Percentiles rank a stretch among this genome's conserved stretches.
These are phyloP conservation scores for Cynocephalus volans DNA, from an alignment of 2,113 vertebrate genomes.

Conservation along the genomic window DNA sequence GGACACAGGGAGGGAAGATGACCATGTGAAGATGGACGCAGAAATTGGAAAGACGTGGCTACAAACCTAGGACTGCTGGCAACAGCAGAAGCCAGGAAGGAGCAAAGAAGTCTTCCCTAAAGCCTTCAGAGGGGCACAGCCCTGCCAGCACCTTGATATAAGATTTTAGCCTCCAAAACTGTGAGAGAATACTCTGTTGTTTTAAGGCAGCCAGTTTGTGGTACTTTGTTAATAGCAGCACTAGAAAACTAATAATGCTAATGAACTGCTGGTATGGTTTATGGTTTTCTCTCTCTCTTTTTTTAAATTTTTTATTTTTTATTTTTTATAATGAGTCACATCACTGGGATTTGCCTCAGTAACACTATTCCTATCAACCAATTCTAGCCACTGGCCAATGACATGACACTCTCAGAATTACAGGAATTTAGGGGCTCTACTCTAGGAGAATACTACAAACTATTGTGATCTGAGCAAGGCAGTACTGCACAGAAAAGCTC, in stretches of 20 bases:
- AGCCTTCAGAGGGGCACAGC: accelerated
- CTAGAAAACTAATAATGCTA: neutral
- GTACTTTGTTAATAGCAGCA: too few relatives aligned
- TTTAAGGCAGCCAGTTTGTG: neutral
- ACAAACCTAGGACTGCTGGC: neutral
- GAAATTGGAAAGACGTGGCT: accelerated
- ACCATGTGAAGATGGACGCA: neutral
- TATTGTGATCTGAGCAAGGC: neutral
- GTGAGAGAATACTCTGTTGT: neutral
- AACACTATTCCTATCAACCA: neutral
- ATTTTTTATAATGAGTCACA: neutral
- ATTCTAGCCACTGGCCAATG: neutral
- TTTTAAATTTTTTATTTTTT: too few relatives aligned
- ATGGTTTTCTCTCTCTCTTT: too few relatives aligned
- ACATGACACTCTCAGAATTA: neutral
- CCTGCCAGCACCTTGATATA: neutral
- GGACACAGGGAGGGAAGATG: neutral
- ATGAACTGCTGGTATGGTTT: neutral
- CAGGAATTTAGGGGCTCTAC: neutral
- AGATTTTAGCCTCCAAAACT: neutral
- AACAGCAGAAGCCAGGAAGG: neutral
- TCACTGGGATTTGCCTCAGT: neutral
- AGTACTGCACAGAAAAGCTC: accelerated
- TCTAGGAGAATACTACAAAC: neutral
- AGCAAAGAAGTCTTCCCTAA: neutral